phyloP scores from a whole-genome alignment of 1,140 invertebrate species.

The Potamilus streckersoni region DNA sequence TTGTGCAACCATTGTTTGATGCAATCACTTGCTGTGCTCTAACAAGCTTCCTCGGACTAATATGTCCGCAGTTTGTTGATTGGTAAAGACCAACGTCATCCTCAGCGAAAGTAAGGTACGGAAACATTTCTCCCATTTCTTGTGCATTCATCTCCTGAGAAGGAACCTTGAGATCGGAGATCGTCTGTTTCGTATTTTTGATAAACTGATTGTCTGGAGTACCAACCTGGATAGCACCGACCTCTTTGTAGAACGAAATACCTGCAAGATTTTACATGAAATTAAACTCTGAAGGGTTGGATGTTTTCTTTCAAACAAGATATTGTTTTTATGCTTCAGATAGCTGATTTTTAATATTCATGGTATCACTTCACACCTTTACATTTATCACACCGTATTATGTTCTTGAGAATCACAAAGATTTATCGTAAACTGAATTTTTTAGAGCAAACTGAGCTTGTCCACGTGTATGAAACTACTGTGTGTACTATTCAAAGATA shows the following conservation, averaged over 20 bases:
- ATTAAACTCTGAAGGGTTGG: too few relatives aligned
- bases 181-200: background rate
- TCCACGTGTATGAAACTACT: too few relatives aligned
- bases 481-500: too few relatives aligned
- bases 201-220: constrained; percentile 12
- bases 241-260: constrained; percentile 41
- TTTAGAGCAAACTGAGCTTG: too few relatives aligned
- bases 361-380: too few relatives aligned
- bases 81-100: constrained; percentile 23
- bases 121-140: constrained; percentile 14
- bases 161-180: background rate
- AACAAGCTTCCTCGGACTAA: constrained; percentile 37
- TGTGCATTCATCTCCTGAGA: background rate
- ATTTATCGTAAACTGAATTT: too few relatives aligned
- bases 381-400: too few relatives aligned
- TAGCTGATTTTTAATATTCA: too few relatives aligned
- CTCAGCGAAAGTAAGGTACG: constrained; percentile 26
- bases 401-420: too few relatives aligned
- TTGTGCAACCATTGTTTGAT: constrained; percentile 19
- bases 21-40: constrained; percentile 29
- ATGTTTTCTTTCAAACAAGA: too few relatives aligned
- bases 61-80: constrained; percentile 31
- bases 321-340: too few relatives aligned
- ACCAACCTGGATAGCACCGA: constrained; percentile 34
- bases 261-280: constrained; percentile 24